Evolutionary conservation across 2,797 vertebrate genomes (phyloP), one percentile per base, ranked within the genome.

Genomic region (Neopelma chrysocephalum): DNA sequence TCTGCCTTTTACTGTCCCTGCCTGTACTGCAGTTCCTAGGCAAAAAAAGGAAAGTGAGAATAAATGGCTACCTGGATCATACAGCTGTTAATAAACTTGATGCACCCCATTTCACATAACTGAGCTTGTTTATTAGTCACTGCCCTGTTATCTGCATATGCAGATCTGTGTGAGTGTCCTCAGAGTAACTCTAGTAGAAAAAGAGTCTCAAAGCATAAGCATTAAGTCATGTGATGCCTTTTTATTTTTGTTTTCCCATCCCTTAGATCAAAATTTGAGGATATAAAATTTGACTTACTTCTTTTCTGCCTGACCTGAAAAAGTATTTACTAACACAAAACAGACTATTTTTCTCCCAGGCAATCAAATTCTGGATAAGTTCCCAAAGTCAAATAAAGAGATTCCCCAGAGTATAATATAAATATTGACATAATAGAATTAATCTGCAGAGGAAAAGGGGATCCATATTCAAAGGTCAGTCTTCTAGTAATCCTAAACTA

Each of bases 231-330:
- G 29, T 75, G 80, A 87, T 57, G 25, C 19, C 21, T 70, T 87
- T 91, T 81, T 58, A 83, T 86, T 95, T 94, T 78, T 93, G 29
- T 86, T 94, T 94, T 92, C 76, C 47, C 65, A 83, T 75, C 51
- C 60, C 38, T 79, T 75, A 91, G 51, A 94, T 84, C 47, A 95
- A 89, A 96, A 94, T 70, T 48, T 79, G 57, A 87, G 82, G 51
- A 57, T 91, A 78, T 50, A 95, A 84, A 86, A 91, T 89, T 76
- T 95, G 94, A 90, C 93, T 87, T 91, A 93, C 26, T 96, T 96
- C 80, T 94, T 83, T 95, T 88, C 72, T 87, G 36, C 32, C 47
- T 94, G 93, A 93, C 77, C 85, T 87, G 81, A 91, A 96, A 86
- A 90, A 91, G 32, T 66, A 75, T 93, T 91, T 94, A 73, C 32